Percentiles rank a stretch among this genome's conserved stretches.
Evolutionary conservation across 2,113 vertebrate species (phyloP).

Genomic region (Clupea harengus): DNA sequence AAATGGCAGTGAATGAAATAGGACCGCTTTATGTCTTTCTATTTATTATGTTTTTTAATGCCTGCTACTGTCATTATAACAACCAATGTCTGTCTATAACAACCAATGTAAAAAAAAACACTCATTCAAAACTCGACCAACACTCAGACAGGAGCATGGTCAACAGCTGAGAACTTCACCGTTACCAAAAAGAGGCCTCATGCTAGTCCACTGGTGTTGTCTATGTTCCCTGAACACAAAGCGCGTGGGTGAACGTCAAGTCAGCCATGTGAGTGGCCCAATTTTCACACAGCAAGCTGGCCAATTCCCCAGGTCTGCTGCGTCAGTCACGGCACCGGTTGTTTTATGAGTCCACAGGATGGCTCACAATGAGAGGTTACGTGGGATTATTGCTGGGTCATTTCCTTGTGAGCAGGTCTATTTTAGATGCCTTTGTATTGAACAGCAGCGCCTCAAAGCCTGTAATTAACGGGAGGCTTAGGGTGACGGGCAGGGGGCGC

Average conservation of each 20-base stretch:
- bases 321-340: slow-evolving; percentile 9
- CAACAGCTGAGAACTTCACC: background rate
- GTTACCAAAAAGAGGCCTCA: background rate
- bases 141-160: background rate
- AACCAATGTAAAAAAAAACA: background rate
- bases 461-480: slow-evolving; percentile 29
- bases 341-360: slow-evolving; percentile 24
- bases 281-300: background rate
- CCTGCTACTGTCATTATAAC: background rate
- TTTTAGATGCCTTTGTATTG: slow-evolving; percentile 37
- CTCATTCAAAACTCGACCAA: background rate
- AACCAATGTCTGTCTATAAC: background rate
- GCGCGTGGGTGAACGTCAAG: background rate
- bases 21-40: too few relatives aligned
- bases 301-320: background rate
- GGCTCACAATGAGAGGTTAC: slow-evolving; percentile 27
- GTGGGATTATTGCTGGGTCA: slow-evolving; percentile 26
- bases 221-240: background rate
- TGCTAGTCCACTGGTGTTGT: background rate
- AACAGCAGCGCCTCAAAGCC: slow-evolving; percentile 38
- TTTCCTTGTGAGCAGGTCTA: slow-evolving; percentile 27
- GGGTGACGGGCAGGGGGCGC: background rate
- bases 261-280: background rate
- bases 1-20: too few relatives aligned
- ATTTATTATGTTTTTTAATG: background rate